These are phyloP conservation scores for Clarias macrocephalus DNA, from an alignment of 2,113 vertebrate species.

Conservation along the genomic window DNA sequence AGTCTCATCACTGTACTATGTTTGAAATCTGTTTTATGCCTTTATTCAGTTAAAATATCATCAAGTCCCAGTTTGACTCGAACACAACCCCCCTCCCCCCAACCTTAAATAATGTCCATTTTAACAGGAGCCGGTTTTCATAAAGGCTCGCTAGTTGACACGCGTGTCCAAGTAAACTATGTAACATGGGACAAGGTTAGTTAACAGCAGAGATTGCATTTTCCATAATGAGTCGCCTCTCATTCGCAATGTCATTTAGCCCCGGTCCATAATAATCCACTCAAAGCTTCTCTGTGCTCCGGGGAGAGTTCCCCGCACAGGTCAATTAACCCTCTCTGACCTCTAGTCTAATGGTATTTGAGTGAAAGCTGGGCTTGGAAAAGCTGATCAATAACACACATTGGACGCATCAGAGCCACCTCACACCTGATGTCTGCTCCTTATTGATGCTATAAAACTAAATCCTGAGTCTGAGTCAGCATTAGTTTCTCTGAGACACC, in stretches of 20 bases:
- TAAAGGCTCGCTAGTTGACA: background rate
- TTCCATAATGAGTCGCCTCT: background rate
- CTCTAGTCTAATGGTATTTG: constrained; percentile 37
- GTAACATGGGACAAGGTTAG: background rate
- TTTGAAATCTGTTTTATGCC: too few species aligned
- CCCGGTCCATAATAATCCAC: constrained; percentile 3
- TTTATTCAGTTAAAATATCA: too few species aligned
- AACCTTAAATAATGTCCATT: too few species aligned
- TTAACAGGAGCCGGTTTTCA: background rate
- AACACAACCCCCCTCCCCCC: too few species aligned
- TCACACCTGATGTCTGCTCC: constrained; percentile 3
- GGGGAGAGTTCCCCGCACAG: background rate
- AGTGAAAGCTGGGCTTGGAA: background rate
- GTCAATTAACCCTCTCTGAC: constrained; percentile 42
- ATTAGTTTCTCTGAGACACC: too few species aligned
- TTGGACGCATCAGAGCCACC: constrained; percentile 9
- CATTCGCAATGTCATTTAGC: background rate
- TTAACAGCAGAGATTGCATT: background rate
- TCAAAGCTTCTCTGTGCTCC: background rate
- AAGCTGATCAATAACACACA: constrained; percentile 32
- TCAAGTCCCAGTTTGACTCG: too few species aligned
- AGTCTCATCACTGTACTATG: too few species aligned
- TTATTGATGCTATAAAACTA: constrained; percentile 1
- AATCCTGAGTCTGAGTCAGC: background rate
- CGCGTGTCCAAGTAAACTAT: background rate